phyloP scores from a whole-genome alignment of 2,797 vertebrate species.

The Micromesistius poutassou region DNA sequence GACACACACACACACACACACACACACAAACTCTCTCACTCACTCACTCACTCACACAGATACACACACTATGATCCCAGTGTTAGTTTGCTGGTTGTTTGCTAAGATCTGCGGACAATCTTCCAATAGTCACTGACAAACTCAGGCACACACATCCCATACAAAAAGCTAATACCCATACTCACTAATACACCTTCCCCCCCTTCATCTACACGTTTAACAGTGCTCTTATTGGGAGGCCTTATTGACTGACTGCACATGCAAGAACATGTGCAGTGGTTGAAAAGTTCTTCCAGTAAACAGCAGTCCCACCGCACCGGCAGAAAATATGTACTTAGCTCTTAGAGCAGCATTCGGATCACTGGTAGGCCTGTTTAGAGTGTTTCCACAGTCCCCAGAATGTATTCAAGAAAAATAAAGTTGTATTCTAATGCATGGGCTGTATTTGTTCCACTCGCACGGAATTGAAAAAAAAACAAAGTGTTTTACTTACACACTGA shows the following conservation, averaged over 20 bases:
- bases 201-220: constrained; percentile 48
- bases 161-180: constrained; percentile 57
- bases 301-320: constrained; percentile 75
- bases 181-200: not conserved
- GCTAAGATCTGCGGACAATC: constrained; percentile 32
- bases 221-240: constrained; percentile 40
- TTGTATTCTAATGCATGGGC: constrained; percentile 58
- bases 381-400: constrained; percentile 69
- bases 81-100: constrained; percentile 59
- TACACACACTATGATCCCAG: constrained; percentile 34
- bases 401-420: constrained; percentile 53
- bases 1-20: constrained; percentile 20
- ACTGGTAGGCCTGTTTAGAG: constrained; percentile 76
- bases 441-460: constrained; percentile 58
- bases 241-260: constrained; percentile 64
- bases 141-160: constrained; percentile 23
- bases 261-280: constrained; percentile 71
- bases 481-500: not conserved
- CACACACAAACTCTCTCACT: constrained; percentile 40
- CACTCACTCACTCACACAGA: not conserved
- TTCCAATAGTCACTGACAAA: constrained; percentile 6
- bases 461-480: not conserved
- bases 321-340: constrained; percentile 75
- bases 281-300: constrained; percentile 73
- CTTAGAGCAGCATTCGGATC: constrained; percentile 65